Evolutionary conservation across 2,797 vertebrate species (phyloP), one percentile per base, ranked within the genome.

Genomic region (Peromyscus nudipes): DNA sequence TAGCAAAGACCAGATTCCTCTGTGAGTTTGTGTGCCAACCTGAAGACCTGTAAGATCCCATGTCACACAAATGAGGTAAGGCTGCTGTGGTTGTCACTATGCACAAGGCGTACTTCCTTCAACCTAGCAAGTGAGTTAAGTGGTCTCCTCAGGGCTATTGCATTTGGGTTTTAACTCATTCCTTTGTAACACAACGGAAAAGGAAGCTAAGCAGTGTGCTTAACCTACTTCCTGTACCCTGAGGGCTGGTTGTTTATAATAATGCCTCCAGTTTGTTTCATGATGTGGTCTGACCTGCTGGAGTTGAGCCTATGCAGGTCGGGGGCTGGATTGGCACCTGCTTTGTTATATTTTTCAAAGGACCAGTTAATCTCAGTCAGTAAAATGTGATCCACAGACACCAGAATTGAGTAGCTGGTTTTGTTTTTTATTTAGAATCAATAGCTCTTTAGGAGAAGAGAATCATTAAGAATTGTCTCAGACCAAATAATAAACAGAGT

Each of bases 181-280:
- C 65, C 67, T 52, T 12, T 67, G 49, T 4, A 34, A n/a, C 55
- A 13, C 6, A 62, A n/a, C 46, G 75, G 34, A 21, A 21, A 1
- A 3, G 17, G 34, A 27, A 76, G 16, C 25, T 2, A 1, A 60
- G 21, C 13, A 7, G 16, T 14, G 2, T 4, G 5, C 5, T 13
- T 12, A 27, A n/a, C 64, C 4, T 25, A 5, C 10, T 27, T 19
- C 57, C 2, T 16, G 17, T 43, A 21, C 6, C 14, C 2, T 1
- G 67, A 46, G 62, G 52, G 5, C 65, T 9, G 21, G 7, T 31
- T 25, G 34, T 62, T 65, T 9, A 21, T 31, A 12, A 14, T 9
- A 31, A 9, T 2, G 3, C 29, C 25, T 37, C 11, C 49, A 12
- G 55, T n/a, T 16, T 46, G 37, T 55, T 0, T 2, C 65, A 14